Conservation (phyloP, 2,888 invertebrate genomes). For the Drosophila siamana region DNA sequence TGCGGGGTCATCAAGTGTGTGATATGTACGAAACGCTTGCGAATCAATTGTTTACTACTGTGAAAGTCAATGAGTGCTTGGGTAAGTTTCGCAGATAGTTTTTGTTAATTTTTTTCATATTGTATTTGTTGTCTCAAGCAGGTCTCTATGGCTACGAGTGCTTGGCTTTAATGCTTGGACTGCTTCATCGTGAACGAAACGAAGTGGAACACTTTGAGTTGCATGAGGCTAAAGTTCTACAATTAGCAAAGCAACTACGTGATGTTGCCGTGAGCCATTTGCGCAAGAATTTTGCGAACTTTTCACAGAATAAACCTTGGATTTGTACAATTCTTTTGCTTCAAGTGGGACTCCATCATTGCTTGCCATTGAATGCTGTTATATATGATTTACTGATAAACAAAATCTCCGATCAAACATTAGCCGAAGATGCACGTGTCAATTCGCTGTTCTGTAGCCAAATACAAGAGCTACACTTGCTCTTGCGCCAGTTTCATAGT, state of each 20-base stretch:
- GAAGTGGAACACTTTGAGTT: conserved; percentile 9
- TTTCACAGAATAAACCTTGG: conserved; percentile 35
- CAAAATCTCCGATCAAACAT: conserved; percentile 9
- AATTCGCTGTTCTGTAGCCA: conserved; percentile 5
- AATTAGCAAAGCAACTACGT: conserved; percentile 29
- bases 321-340: conserved; percentile 54
- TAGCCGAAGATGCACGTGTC: neutral
- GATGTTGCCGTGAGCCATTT: conserved; percentile 43
- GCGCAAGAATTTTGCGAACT: neutral
- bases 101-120: neutral
- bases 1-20: conserved; percentile 28
- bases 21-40: conserved; percentile 49
- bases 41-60: conserved; percentile 24
- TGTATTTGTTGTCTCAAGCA: conserved; percentile 5
- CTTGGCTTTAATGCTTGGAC: conserved; percentile 55
- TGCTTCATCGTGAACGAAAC: conserved; percentile 17
- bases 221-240: conserved; percentile 10
- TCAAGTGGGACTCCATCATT: conserved; percentile 22
- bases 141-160: conserved; percentile 57
- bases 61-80: conserved; percentile 16
- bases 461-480: conserved; percentile 49
- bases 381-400: conserved; percentile 44
- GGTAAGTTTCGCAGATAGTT: conserved; percentile 29
- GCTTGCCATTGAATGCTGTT: conserved; percentile 19
- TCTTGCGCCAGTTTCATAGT: conserved; percentile 45